Percentiles rank a stretch among this genome's conserved stretches.
Conservation (phyloP, 2,113 vertebrate species). For the Brachirus orientalis region DNA sequence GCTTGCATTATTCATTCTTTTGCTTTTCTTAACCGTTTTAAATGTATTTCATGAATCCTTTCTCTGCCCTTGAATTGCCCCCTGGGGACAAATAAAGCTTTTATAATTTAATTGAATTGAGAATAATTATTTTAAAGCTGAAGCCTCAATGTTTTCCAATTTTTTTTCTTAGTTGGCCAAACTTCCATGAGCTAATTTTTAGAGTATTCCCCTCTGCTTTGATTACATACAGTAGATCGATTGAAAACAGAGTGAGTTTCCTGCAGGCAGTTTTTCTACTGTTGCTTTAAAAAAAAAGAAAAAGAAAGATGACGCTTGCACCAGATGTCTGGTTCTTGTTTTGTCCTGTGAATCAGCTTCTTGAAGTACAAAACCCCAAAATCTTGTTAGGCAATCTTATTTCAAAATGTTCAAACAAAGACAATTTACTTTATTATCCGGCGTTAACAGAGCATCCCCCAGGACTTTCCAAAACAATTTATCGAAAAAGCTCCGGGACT, state of each 20-base stretch:
- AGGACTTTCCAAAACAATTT: conserved; percentile 56
- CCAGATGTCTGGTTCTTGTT: conserved; percentile 60
- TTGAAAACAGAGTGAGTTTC: conserved; percentile 44
- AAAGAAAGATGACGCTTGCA: conserved; percentile 26
- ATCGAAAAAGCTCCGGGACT: conserved; percentile 32
- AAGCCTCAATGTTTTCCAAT: conserved; percentile 25
- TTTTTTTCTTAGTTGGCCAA: conserved; percentile 33
- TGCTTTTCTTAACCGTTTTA: too few species aligned
- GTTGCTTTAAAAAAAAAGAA: conserved; percentile 34
- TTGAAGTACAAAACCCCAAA: conserved; percentile 41
- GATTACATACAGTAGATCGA: conserved; percentile 53
- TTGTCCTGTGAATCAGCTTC: conserved; percentile 38
- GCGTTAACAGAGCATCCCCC: conserved; percentile 42
- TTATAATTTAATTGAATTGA: background rate
- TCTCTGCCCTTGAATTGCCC: too few species aligned
- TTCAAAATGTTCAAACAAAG: conserved; percentile 53
- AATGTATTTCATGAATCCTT: too few species aligned
- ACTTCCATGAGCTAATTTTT: conserved; percentile 23
- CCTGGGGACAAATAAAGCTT: too few species aligned
- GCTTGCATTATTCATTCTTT: too few species aligned
- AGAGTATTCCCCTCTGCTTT: conserved; percentile 38
- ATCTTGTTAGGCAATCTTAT: conserved; percentile 52
- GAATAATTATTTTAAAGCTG: conserved; percentile 39
- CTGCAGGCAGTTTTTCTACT: conserved; percentile 50
- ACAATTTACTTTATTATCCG: conserved; percentile 58